Evolutionary conservation across 2,888 invertebrate species (phyloP).

Genomic region (Amiota communis): DNA sequence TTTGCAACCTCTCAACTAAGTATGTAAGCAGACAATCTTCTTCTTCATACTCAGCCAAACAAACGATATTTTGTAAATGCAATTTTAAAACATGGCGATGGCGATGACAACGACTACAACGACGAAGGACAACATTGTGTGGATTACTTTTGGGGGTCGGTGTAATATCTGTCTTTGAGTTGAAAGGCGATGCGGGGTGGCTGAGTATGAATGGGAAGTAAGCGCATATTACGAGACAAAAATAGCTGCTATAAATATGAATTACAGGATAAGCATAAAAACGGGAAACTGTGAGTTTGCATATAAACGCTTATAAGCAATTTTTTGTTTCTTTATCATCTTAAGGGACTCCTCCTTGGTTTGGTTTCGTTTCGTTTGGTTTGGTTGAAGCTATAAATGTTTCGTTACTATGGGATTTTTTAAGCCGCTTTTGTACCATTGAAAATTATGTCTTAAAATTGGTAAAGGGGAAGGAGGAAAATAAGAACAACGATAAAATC

Average conservation of each 20-base stretch:
- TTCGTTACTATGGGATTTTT: slow-evolving; percentile 32
- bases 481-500: slow-evolving; percentile 60
- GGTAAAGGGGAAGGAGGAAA: slow-evolving; percentile 36
- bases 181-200: too few relatives aligned
- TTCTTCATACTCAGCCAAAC: not conserved
- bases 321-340: not conserved
- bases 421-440: slow-evolving; percentile 55
- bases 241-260: slow-evolving; percentile 69
- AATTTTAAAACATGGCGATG: slow-evolving; percentile 53
- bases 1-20: slow-evolving; percentile 11
- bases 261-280: slow-evolving; percentile 72
- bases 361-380: not conserved
- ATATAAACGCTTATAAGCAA: slow-evolving; percentile 22
- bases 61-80: slow-evolving; percentile 51
- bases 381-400: slow-evolving; percentile 7
- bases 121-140: not conserved
- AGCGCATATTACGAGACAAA: slow-evolving; percentile 50
- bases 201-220: not conserved
- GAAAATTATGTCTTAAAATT: slow-evolving; percentile 51
- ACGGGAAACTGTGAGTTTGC: slow-evolving; percentile 67
- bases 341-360: not conserved
- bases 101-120: slow-evolving; percentile 20
- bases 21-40: slow-evolving; percentile 10
- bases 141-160: too few relatives aligned
- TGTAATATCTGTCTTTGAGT: too few relatives aligned